Percentiles rank a stretch among this genome's conserved stretches.
Conservation (phyloP, 2,888 invertebrate species). For the Oegoconia quadripuncta region DNA sequence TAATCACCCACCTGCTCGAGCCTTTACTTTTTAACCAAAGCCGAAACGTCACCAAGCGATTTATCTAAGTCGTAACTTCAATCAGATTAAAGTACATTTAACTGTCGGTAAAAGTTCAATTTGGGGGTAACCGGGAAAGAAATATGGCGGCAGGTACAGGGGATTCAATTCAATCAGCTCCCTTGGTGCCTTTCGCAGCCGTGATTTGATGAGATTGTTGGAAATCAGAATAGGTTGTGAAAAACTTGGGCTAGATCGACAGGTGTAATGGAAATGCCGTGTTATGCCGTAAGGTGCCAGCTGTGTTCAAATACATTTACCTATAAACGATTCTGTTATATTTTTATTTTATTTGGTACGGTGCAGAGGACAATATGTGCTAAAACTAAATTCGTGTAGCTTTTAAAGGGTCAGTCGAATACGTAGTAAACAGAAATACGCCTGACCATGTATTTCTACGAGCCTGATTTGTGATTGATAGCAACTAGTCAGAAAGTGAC, state of each 20-base stretch:
- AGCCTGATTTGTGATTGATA: no score
- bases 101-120: constrained; percentile 72
- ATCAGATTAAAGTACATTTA: constrained; percentile 78
- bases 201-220: constrained; percentile 77
- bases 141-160: constrained; percentile 67
- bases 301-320: constrained; percentile 17
- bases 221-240: constrained; percentile 65
- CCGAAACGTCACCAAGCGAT: constrained; percentile 40
- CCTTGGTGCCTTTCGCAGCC: constrained; percentile 58
- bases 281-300: constrained; percentile 29
- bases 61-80: constrained; percentile 68
- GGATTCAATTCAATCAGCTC: constrained; percentile 75
- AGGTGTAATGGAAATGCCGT: constrained; percentile 57
- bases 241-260: constrained; percentile 44
- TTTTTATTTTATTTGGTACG: no score
- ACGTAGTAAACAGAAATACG: no score
- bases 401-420: no score
- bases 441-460: no score
- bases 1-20: background rate
- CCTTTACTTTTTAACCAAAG: constrained; percentile 22
- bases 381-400: no score
- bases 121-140: constrained; percentile 69
- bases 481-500: no score
- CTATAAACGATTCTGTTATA: no score
- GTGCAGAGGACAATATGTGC: no score